Conservation (phyloP, 2,797 vertebrate species). For the Mus caroli region DNA sequence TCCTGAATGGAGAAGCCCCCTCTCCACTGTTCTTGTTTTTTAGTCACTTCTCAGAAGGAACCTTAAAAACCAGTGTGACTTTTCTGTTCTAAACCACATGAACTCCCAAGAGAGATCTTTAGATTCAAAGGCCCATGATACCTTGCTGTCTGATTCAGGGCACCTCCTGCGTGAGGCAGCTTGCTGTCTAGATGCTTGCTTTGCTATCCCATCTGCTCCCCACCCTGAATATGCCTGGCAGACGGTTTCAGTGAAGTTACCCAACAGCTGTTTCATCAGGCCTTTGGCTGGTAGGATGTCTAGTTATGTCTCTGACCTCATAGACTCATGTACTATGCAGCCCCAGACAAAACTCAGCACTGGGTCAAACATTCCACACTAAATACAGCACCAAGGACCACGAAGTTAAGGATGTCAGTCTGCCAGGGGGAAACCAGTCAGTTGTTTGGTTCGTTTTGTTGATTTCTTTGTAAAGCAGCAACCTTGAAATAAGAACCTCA, state of each 20-base stretch:
- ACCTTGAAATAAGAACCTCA: background rate
- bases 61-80: slow-evolving; percentile 52
- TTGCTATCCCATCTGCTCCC: slow-evolving; percentile 62
- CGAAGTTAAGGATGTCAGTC: background rate
- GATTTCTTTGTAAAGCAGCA: background rate
- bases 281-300: slow-evolving; percentile 58
- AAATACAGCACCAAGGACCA: slow-evolving; percentile 4
- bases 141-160: background rate
- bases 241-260: slow-evolving; percentile 78
- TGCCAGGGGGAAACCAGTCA: background rate
- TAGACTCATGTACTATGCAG: slow-evolving; percentile 27
- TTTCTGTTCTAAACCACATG: background rate
- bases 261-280: slow-evolving; percentile 77
- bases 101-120: background rate
- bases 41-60: slow-evolving; percentile 57
- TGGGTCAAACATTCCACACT: slow-evolving; percentile 24
- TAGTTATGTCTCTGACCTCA: slow-evolving; percentile 59
- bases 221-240: slow-evolving; percentile 63
- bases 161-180: slow-evolving; percentile 43
- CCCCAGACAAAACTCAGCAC: slow-evolving; percentile 65
- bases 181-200: background rate
- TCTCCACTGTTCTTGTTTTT: background rate
- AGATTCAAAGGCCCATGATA: background rate
- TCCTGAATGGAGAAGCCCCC: slow-evolving; percentile 48
- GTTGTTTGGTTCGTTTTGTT: background rate